Evolutionary conservation across 2,113 vertebrate genomes (phyloP), one percentile per base, ranked within the genome.

Genomic region (Hemichromis elongatus): DNA sequence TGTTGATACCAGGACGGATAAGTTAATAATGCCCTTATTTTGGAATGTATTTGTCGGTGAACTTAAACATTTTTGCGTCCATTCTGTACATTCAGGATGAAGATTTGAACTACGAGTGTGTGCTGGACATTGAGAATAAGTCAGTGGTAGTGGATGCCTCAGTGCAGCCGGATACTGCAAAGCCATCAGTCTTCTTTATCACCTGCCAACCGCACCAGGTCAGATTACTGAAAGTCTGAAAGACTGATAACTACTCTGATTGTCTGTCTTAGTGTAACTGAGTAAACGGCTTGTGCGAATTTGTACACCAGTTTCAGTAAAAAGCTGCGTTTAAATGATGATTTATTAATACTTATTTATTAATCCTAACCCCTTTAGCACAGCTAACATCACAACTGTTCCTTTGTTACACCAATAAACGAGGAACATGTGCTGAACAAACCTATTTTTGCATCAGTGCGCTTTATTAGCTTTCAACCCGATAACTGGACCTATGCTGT

Each of bases 101-200:
- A 21, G 95, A 96, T 7, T 92, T 96, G 92, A 96, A 97, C 87
- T 97, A 97, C 6, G 97, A 98, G 82, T 99, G 98, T 91, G 97
- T 98, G 86, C 81, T 99, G 93, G 93, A 96, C 80, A 93, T 99
- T 37, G 98, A 99, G 87, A 97, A 96, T 19, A 94, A 68, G 4
- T 96, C 96, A 3, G 96, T 99, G 84, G 96, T 96, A 24, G 96
- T 98, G 63, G 95, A 97, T 3, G 97, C 98, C 52, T 93, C 88
- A 5, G 96, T 99, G 5, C 96, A 98, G 89, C 77, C 24, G 3
- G 96, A 97, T 37, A 93, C 92, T 37, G 90, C 90, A 30, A 93
- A 96, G 3, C 93, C 93, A 2, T 95, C 96, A 1, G 84, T 93
- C 87, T 99, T 97, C 93, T 96, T 95, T 0, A 96, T 99, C 93